These are phyloP conservation scores for Listronotus oregonensis DNA, from an alignment of 1,140 invertebrate species.

Conservation along the genomic window DNA sequence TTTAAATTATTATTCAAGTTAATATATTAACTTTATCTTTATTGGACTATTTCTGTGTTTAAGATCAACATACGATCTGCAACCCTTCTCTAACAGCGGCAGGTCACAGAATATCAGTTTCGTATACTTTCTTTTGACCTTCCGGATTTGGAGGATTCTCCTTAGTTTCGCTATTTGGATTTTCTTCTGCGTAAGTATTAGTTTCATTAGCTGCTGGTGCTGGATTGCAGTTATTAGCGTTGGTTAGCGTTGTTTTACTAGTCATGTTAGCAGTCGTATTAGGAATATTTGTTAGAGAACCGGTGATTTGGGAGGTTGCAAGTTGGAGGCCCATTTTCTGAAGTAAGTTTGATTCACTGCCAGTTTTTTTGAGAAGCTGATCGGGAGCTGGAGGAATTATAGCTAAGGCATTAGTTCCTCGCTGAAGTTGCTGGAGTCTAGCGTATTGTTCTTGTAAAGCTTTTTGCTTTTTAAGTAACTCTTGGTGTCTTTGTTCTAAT, in stretches of 20 bases:
- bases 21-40: too few species aligned
- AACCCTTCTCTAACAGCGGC: conserved; percentile 33
- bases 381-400: conserved; percentile 64
- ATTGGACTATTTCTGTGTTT: conserved; percentile 15
- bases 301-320: conserved; percentile 64
- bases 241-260: conserved; percentile 41
- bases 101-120: conserved; percentile 86
- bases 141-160: conserved; percentile 55
- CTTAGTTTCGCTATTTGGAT: conserved; percentile 21
- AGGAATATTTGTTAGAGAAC: conserved; percentile 67
- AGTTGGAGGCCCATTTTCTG: conserved; percentile 81
- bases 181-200: conserved; percentile 44
- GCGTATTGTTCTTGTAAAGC: conserved; percentile 88
- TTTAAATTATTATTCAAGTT: too few species aligned
- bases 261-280: conserved; percentile 49
- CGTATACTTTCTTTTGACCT: conserved; percentile 75
- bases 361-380: conserved; percentile 80
- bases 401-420: conserved; percentile 68
- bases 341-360: conserved; percentile 85
- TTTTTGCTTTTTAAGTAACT: conserved; percentile 82
- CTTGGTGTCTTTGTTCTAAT: conserved; percentile 83
- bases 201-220: conserved; percentile 39
- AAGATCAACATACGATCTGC: conserved; percentile 48
- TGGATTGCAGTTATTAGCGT: conserved; percentile 46
- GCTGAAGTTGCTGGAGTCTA: conserved; percentile 80